Evolutionary conservation across 2,888 invertebrate genomes (phyloP), one percentile per base, ranked within the genome.

Genomic region (Siphonodentalium dalli): DNA sequence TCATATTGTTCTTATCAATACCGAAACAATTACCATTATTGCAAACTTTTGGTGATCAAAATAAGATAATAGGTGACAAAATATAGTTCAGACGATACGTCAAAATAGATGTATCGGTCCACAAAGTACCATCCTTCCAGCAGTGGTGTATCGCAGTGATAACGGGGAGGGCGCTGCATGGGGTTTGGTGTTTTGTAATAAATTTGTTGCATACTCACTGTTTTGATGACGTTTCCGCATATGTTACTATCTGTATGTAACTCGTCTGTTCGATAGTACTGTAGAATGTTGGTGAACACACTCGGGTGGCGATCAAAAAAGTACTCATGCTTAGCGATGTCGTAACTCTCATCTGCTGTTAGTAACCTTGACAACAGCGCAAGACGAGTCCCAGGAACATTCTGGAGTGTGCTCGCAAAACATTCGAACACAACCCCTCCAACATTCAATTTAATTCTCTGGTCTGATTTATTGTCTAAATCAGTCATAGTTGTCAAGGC

Each of bases 301-400:
- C 71, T 70, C 0, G 79, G 75, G 52, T 80, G 75, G 13, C 78
- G 57, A 58, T 80, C 80, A 56, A 79, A 80, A 61, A 79, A 80
- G 54, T 69, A 80, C 51, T 80, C 79, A 4, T 66, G 49, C 3
- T 56, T 57, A 15, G 69, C 72, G 1, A 40, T 38, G 52, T 79
- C 78, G 65, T 74, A 80, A 1, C 61, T 68, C 40, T 76, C 77
- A 54, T 80, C 80, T 0, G 65, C 60, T 38, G 77, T 74, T 33
- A 68, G 63, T 1, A 73, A 66, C 1, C 68, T 52, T 0, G 78
- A 70, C 45, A 79, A 57, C 24, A 70, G 57, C 6, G 76, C 75
- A 24, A 80, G 66, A 9, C 80, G 60, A 7, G 77, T 79, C 7
- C 75, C 72, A 5, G 74, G 71, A 26, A 71, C 58, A 15, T 61